phyloP scores from a whole-genome alignment of 2,113 vertebrate species.

The Passer domesticus region DNA sequence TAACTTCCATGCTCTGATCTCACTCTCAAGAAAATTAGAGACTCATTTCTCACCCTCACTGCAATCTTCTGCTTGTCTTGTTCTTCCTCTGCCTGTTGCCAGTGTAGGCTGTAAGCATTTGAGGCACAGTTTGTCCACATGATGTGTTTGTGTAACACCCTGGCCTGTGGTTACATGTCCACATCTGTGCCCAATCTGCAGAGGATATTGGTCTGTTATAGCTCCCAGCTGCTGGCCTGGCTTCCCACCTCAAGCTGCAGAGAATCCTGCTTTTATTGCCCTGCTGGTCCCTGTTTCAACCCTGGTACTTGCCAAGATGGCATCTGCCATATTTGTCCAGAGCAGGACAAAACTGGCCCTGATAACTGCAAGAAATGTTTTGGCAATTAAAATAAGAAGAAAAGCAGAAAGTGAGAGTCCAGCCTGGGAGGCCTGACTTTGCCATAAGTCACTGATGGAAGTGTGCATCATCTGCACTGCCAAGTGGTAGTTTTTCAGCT shows the following conservation, averaged over 20 bases:
- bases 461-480: neutral
- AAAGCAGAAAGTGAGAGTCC: neutral
- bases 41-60: neutral
- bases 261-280: conserved; percentile 33
- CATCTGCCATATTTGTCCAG: neutral
- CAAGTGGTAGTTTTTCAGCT: conserved; percentile 26
- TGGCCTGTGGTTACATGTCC: conserved; percentile 30
- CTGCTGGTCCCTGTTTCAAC: conserved; percentile 9
- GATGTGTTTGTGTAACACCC: conserved; percentile 43
- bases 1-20: neutral
- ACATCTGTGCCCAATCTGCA: conserved; percentile 53
- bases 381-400: neutral
- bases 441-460: neutral
- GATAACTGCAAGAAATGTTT: neutral
- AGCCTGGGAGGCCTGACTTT: neutral
- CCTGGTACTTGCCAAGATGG: neutral
- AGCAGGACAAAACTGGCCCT: neutral
- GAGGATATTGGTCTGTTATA: conserved; percentile 57
- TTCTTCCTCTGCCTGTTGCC: neutral
- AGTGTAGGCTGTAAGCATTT: neutral
- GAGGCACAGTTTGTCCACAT: neutral
- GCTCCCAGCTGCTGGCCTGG: conserved; percentile 41
- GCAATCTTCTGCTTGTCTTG: neutral
- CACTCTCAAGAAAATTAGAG: neutral
- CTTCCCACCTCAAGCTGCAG: conserved; percentile 14